Evolutionary conservation across 2,888 invertebrate genomes (phyloP), one percentile per base, ranked within the genome.

Genomic region (Dicycla oo): DNA sequence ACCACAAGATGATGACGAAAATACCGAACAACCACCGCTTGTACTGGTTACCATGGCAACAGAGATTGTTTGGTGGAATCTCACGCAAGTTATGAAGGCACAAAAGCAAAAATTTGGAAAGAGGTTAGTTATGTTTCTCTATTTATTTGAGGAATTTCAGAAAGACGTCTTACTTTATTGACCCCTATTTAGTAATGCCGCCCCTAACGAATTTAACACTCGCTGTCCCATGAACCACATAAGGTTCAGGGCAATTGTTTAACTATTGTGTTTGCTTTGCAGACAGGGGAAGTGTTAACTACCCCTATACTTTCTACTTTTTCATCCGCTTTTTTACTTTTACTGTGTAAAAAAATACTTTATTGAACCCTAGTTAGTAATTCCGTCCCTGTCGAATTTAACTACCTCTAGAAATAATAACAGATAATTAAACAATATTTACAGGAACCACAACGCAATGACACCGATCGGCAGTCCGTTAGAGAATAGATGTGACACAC

Each of bases 1-100:
- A 11, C 60, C 72, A 18, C 83, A 78, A 23, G 87, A 83, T 0
- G 80, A 78, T 4, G 88, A 88, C 10, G 58, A 40, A 30, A 92
- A 91, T 0, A 38, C 18, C 26, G 92, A 92, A 6, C 91, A 91
- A 53, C 92, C 95, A 6, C 96, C 96, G 0, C 78, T 96, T 5
- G 96, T 97, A 45, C 90, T 97, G 49, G 95, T 97, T 10, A 96
- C 96, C 30, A 93, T 97, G 89, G 96, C 96, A 1, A 93, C 97
- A 2, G 96, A 97, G 88, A 94, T 97, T 40, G 96, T 96, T 0
- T 97, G 96, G 96, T 97, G 97, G 97, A 95, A 97, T 84, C 87
- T 96, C 43, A 92, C 93, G 0, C 90, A 92, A 63, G 77, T 94
- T 57, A 91, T 94, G 73, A 91, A 90, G 64, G 86, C 87, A 20